Percentiles rank a stretch among this genome's conserved stretches.
Conservation (phyloP, 2,797 vertebrate species). For the Hydrophis major region DNA sequence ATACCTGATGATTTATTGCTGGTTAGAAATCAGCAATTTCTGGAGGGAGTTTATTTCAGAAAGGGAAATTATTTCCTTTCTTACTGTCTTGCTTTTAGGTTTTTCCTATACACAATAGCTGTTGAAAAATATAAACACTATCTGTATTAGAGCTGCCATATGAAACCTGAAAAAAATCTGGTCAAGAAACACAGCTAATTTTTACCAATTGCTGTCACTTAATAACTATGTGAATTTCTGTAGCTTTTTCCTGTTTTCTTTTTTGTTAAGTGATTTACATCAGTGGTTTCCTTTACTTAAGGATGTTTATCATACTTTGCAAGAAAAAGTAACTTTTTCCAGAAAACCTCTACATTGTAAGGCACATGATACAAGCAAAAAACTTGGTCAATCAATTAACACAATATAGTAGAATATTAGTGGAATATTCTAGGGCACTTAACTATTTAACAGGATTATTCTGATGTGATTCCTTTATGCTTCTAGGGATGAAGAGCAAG, state of each 20-base stretch:
- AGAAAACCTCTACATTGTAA: neutral
- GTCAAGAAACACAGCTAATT: neutral
- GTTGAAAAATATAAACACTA: neutral
- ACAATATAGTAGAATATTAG: neutral
- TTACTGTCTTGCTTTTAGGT: neutral
- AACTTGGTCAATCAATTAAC: neutral
- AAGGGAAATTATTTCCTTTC: slow-evolving; percentile 29
- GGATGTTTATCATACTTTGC: slow-evolving; percentile 10
- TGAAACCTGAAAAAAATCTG: neutral
- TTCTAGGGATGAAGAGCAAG: slow-evolving; percentile 21
- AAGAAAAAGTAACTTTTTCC: neutral
- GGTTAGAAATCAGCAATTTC: neutral
- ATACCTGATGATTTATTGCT: neutral
- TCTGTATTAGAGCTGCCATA: neutral
- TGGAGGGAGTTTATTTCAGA: neutral
- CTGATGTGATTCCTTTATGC: neutral
- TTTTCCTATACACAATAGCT: slow-evolving; percentile 28
- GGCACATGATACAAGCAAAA: neutral
- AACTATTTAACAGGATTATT: neutral
- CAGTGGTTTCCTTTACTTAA: slow-evolving; percentile 23
- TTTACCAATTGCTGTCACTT: neutral
- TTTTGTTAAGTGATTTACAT: slow-evolving; percentile 10
- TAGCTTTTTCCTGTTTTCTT: neutral
- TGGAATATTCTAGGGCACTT: neutral
- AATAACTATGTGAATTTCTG: neutral